Evolutionary conservation across 2,888 invertebrate species (phyloP).

Genomic region (Cephus spinipes): DNA sequence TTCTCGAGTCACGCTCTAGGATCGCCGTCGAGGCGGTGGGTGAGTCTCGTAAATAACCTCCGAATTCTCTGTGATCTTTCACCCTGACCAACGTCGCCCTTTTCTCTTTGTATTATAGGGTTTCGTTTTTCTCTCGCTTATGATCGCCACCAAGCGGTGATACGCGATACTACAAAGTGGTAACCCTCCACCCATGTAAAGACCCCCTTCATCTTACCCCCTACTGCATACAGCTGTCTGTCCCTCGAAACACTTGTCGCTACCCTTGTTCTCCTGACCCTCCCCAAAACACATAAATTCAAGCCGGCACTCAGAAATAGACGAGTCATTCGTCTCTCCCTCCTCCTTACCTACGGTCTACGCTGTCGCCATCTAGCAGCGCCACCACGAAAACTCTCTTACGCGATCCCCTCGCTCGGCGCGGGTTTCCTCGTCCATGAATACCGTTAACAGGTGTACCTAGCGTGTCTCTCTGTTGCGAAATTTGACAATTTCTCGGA

Average conservation of each 20-base stretch:
- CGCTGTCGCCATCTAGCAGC: not conserved
- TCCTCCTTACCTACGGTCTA: not conserved
- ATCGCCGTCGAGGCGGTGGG: not conserved
- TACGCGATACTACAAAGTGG: not conserved
- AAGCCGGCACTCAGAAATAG: conserved; percentile 51
- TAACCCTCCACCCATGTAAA: not conserved
- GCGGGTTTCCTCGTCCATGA: not conserved
- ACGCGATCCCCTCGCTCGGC: not conserved
- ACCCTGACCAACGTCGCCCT: not conserved
- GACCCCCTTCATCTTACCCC: conserved; percentile 9
- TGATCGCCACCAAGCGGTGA: not conserved
- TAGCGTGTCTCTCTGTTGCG: not conserved
- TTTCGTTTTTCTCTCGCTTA: not conserved
- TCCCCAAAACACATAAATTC: conserved; percentile 58
- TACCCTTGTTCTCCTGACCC: conserved; percentile 61
- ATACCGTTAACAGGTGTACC: not conserved
- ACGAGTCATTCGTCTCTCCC: conserved; percentile 36
- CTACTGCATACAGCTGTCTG: conserved; percentile 47
- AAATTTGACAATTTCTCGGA: not conserved
- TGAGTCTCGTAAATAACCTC: conserved; percentile 18
- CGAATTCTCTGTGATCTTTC: conserved; percentile 22
- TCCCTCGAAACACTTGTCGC: conserved; percentile 54
- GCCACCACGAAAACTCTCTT: conserved; percentile 7
- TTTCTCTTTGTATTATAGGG: not conserved
- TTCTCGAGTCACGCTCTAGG: not conserved